These are phyloP conservation scores for Neodiprion pinetum DNA, from an alignment of 1,140 invertebrate genomes.

Conservation along the genomic window DNA sequence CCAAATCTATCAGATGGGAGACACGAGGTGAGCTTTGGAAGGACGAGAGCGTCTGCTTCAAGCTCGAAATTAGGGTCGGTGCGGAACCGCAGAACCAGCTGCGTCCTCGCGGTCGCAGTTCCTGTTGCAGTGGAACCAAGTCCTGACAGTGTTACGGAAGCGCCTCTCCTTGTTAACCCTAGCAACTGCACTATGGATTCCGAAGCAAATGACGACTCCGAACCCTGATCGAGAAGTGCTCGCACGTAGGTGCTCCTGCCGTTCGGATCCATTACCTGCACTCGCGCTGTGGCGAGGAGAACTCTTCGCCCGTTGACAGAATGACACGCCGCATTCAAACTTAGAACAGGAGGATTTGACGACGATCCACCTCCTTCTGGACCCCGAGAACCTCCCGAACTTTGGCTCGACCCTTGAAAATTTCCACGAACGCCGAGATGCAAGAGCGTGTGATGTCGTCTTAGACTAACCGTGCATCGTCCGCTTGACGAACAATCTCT, in stretches of 20 bases:
- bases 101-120: no score
- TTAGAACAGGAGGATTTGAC: background rate
- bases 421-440: background rate
- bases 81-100: background rate
- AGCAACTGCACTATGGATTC: no score
- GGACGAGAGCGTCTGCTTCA: background rate
- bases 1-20: background rate
- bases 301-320: background rate
- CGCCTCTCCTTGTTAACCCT: no score
- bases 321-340: background rate
- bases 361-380: background rate
- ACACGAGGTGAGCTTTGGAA: background rate
- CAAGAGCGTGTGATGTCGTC: background rate
- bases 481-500: constrained; percentile 3
- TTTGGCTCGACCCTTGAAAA: background rate
- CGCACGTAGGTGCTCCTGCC: background rate
- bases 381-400: background rate
- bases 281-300: background rate
- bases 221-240: no score
- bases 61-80: background rate
- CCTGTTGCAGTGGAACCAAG: no score
- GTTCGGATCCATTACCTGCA: background rate
- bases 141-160: background rate
- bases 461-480: constrained; percentile 9
- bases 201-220: no score